Base-by-base conservation (phyloP, 2,113 vertebrate genomes). In the Prochilodus magdalenae region DNA sequence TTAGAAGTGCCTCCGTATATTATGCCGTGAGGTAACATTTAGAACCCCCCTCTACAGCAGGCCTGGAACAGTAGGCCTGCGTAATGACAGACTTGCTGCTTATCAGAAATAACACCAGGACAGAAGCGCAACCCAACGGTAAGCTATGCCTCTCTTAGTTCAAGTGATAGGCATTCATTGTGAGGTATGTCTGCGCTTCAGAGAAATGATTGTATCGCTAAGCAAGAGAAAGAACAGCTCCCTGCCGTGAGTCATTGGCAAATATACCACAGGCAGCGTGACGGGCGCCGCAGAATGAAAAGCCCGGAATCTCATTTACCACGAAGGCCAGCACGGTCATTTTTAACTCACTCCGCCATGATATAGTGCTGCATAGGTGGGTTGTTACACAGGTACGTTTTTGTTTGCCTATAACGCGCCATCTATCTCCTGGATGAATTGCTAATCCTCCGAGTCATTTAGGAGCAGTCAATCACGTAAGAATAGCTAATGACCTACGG, bases 401-500 rank as follows among this genome's bases (percentile, higher is more conserved):
- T 77, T 77, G 66, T 77, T 77, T 77, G 29, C 53, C 40, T 66
- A 36, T 83, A 71, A 83, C 74, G 4, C 36, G 66, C 60, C 75
- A 83, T 83, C 55, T 57, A 65, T 83, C 57, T 72, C 40, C 27
- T 62, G 36, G 76, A 83, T 72, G 66, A 83, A 83, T 72, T 63
- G 66, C 81, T 49, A 70, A 70, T 77, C 71, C 66, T 62, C 67
- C 0, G 36, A 70, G 66, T 62, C 55, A 63, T 77, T 83, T 72
- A 83, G 47, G 44, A 77, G 18, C 44, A 30, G 81, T 77, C 73
- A 66, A 82, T 82, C 73, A 76, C 15, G 20, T 57, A 47, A 70
- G 80, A 75, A 82, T 75, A 75, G 62, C 73, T 77, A 76, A 76
- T 77, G 66, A 82, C 75, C 81, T 76, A 70, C 75, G 75, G 67